Evolutionary conservation across 2,888 invertebrate genomes (phyloP), one percentile per base, ranked within the genome.

Genomic region (Cyrtodaria siliqua): DNA sequence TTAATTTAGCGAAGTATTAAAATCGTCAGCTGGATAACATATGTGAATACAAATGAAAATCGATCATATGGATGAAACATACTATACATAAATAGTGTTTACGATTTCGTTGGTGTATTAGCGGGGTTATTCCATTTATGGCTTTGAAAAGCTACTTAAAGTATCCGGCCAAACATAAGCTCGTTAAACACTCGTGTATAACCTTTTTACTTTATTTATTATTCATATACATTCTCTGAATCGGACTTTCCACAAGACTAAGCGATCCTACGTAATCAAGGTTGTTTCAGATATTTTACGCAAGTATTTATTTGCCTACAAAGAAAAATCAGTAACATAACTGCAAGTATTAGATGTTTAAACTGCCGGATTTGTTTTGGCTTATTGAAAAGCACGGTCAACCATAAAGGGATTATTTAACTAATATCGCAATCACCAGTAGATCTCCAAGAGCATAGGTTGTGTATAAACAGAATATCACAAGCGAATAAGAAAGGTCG

Each of bases 391-490:
- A 61, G 66, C 38, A 72, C 72, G 55, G 60, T 60, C 60, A 66
- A 64, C 47, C 64, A 44, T 53, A 56, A 33, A 29, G 26, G 60
- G 72, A 72, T 72, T 72, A 72, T n/a, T 60, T 64, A 60, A 66
- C 72, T 50, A 60, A 59, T 60, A 55, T 47, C 53, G 66, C 60
- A 52, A 67, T 67, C 49, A 38, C 24, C 33, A 50, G 57, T 26
- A 23, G 59, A 33, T 57, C 38, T 38, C 16, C 26, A 38, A 40
- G 57, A 47, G 60, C 47, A 60, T 60, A 49, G n/a, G n/a, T n/a
- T n/a, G 49, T 47, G 47, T 26, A 52, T 52, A 49, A 49, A 49
- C 23, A 49, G n/a, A 24, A 1, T 52, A 26, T 52, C n/a, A 23
- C 16, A n/a, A 26, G 26, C n/a, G 14, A 26, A 26, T 52, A 26